Evolutionary conservation across 2,797 vertebrate genomes (phyloP).

Genomic region (Myotis daubentonii): DNA sequence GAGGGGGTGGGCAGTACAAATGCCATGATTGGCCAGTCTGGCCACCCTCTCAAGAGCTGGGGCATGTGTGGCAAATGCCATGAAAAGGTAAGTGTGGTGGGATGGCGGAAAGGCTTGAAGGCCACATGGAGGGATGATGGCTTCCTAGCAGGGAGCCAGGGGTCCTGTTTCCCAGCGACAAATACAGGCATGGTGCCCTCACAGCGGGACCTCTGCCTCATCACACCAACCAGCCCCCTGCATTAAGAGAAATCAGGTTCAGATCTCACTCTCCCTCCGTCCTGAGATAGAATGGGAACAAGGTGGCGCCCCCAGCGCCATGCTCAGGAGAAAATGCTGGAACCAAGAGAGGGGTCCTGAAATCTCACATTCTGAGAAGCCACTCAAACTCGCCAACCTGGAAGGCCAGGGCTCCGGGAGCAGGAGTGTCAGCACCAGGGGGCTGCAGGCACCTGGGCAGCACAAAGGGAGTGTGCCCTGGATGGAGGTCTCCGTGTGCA

Average conservation of each 20-base stretch:
- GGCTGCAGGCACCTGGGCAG: not conserved
- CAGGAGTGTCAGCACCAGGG: not conserved
- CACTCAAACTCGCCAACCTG: not conserved
- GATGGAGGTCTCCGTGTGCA: too few relatives aligned
- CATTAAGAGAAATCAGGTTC: not conserved
- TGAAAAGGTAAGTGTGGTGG: not conserved
- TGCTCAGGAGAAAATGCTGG: not conserved
- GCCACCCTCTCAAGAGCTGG: not conserved
- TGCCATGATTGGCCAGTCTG: not conserved
- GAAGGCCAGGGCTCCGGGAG: not conserved
- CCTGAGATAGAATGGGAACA: not conserved
- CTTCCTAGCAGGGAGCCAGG: rapidly evolving
- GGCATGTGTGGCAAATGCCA: rapidly evolving
- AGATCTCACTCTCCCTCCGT: not conserved
- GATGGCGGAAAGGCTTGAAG: not conserved
- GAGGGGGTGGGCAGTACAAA: not conserved
- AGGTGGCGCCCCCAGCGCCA: not conserved
- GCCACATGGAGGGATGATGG: not conserved
- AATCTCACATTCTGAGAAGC: not conserved
- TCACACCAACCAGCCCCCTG: not conserved
- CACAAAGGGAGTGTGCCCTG: rapidly evolving
- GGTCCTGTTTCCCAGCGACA: not conserved
- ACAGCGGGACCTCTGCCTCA: not conserved
- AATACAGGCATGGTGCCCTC: not conserved
- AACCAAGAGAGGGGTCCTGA: not conserved